Conservation (phyloP, 2,113 vertebrate species). For the Arvicanthis niloticus region DNA sequence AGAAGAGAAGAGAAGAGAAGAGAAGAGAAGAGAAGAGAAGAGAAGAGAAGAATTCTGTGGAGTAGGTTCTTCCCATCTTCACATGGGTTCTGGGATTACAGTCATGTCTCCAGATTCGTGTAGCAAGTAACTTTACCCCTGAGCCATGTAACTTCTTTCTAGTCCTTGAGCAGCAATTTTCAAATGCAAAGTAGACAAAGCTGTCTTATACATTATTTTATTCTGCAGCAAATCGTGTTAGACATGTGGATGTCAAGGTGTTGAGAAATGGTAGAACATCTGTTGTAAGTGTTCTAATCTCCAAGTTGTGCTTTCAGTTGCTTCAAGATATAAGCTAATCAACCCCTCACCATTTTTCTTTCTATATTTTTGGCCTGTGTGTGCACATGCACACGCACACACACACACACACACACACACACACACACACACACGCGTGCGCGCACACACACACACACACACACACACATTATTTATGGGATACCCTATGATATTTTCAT, state of each 20-base stretch:
- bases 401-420: neutral
- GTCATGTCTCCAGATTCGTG: neutral
- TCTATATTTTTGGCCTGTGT: neutral
- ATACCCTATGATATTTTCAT: neutral
- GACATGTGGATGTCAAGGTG: neutral
- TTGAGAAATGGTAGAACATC: neutral
- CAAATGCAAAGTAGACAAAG: conserved; percentile 34
- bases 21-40: neutral
- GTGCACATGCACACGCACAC: neutral
- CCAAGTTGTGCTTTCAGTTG: neutral
- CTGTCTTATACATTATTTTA: neutral
- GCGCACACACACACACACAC: neutral
- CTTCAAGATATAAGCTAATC: neutral
- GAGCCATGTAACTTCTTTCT: neutral
- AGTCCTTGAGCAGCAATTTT: neutral
- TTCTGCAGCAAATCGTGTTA: conserved; percentile 4
- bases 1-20: too few species aligned
- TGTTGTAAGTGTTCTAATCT: neutral
- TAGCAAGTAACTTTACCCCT: neutral
- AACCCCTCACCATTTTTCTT: neutral
- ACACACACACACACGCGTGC: neutral
- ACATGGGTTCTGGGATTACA: neutral
- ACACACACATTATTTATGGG: neutral
- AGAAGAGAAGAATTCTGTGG: neutral
- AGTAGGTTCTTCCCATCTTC: neutral